These are phyloP conservation scores for Fragum whitleyi DNA, from an alignment of 2,888 invertebrate species.

Conservation along the genomic window DNA sequence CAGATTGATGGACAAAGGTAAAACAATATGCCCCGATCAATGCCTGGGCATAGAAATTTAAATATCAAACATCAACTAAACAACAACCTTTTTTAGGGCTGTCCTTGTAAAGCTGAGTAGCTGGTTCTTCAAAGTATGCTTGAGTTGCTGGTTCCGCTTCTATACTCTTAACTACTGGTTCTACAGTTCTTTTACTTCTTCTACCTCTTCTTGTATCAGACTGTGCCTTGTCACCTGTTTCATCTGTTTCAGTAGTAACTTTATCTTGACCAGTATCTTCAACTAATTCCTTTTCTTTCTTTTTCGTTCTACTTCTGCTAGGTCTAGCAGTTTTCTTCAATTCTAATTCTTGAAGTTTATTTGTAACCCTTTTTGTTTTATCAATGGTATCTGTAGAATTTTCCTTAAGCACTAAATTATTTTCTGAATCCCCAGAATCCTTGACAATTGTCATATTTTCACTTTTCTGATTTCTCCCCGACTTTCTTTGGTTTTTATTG, in stretches of 20 bases:
- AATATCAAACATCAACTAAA: too few species aligned
- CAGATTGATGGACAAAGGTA: too few species aligned
- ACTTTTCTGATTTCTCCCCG: not conserved
- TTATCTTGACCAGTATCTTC: not conserved
- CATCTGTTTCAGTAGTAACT: not conserved
- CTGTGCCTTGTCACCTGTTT: conserved; percentile 3
- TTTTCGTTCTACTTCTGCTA: conserved; percentile 22
- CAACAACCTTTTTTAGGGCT: conserved; percentile 9
- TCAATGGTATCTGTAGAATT: not conserved
- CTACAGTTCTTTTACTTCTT: conserved; percentile 16
- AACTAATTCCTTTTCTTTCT: not conserved
- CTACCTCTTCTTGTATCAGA: conserved; percentile 11
- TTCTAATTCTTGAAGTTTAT: not conserved
- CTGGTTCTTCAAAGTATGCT: conserved; percentile 39
- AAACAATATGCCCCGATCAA: too few species aligned
- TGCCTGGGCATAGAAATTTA: too few species aligned
- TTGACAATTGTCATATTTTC: not conserved
- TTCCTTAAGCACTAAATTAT: too few species aligned
- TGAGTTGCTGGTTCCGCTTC: conserved; percentile 43
- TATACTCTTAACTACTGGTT: not conserved
- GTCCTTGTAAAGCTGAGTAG: conserved; percentile 8
- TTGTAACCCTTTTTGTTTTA: not conserved
- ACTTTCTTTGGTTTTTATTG: not conserved
- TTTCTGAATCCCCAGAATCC: not conserved
- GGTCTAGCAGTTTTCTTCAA: not conserved